Base-by-base conservation (phyloP, 2,888 invertebrate genomes). In the Malthinus flaveolus region DNA sequence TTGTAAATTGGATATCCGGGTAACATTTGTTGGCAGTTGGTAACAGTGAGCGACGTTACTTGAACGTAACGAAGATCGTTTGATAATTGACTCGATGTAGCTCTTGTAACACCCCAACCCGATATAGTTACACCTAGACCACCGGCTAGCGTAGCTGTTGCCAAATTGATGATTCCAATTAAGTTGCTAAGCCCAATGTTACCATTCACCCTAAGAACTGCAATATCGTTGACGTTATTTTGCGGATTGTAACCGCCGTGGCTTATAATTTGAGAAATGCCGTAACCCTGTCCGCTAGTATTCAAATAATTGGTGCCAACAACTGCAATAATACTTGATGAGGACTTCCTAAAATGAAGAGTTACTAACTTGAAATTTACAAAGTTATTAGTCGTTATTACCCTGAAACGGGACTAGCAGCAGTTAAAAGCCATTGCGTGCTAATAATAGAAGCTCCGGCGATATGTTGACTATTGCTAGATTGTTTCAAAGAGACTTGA, bases 41-140 rank as follows among this genome's bases (percentile, higher is more conserved):
- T 78, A 15, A 83, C 79, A 51, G 77, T 82, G 10, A 85, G 68
- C 0, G 83, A 77, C 0, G 72, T 78, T 56, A 82, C 67, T 61
- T 80, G 74, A 52, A 86, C 83, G 69, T 80, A 81, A 66, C 86
- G 85, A 7, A 86, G 77, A 6, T 81, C 77, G 53, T 81, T 79
- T 0, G 86, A 84, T 0, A 80, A 68, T 1, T 67, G 66, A 31
- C 84, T 85, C 10, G 84, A 84, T 66, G 82, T 84, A 9, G 79
- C 79, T 23, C 75, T 69, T 42, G 78, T 73, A 7, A 13, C 31
- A 33, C 65, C 65, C 65, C 65, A 65, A 8, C 65, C 65, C 12
- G 54, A 50, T 3, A 66, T 42, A 32, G 49, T 35, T 35, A 47
- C 49, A 3, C 36, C 8, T 3, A 52, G 33, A n/a, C 48, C 52